These are phyloP conservation scores for Scrobipalpa costella DNA, from an alignment of 2,888 invertebrate species.

Conservation along the genomic window DNA sequence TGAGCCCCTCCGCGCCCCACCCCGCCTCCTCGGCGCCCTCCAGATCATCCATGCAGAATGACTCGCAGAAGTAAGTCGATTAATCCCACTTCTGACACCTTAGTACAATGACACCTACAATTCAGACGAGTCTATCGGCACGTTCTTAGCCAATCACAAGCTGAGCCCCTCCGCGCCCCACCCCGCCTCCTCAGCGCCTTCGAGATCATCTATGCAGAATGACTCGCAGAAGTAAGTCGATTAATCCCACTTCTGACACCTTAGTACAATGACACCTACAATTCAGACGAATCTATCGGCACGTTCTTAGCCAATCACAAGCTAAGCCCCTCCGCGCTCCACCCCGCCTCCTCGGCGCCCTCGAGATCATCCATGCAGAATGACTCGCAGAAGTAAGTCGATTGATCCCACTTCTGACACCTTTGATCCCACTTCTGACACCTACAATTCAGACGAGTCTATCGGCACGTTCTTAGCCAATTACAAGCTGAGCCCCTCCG, in stretches of 20 bases:
- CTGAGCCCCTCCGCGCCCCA: conserved; percentile 68
- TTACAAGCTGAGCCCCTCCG: conserved; percentile 78
- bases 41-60: conserved; percentile 42
- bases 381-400: too few species aligned
- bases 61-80: too few species aligned
- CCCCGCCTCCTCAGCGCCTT: conserved; percentile 63
- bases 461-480: conserved; percentile 83
- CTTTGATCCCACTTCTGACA: too few species aligned
- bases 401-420: too few species aligned
- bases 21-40: conserved; percentile 66
- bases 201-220: conserved; percentile 45
- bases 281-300: conserved; percentile 84
- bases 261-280: conserved; percentile 84
- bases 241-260: too few species aligned
- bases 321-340: conserved; percentile 69
- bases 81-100: too few species aligned
- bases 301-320: conserved; percentile 84
- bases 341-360: conserved; percentile 61
- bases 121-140: conserved; percentile 84
- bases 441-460: conserved; percentile 84
- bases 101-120: conserved; percentile 84
- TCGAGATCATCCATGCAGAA: conserved; percentile 48
- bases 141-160: conserved; percentile 83
- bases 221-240: too few species aligned
- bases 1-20: conserved; percentile 67